These are phyloP conservation scores for Chamaetylas fuelleborni DNA, from an alignment of 2,113 vertebrate genomes.

Conservation along the genomic window DNA sequence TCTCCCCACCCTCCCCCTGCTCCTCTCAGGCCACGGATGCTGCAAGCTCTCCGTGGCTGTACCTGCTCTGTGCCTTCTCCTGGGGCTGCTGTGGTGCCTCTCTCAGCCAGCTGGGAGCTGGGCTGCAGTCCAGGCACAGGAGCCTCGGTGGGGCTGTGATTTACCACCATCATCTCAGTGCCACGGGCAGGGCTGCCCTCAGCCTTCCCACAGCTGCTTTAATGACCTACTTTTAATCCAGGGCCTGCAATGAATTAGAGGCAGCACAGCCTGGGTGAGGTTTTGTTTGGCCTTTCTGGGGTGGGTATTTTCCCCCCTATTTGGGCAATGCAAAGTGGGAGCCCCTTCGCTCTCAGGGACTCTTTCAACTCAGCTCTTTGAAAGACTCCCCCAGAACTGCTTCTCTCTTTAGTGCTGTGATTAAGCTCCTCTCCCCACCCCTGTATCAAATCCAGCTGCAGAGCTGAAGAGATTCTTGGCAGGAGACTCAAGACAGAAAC, in stretches of 20 bases:
- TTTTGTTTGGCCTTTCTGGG: constrained; percentile 23
- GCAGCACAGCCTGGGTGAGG: constrained; percentile 11
- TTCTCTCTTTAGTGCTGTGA: constrained; percentile 57
- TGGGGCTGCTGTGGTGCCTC: background rate
- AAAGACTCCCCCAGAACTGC: constrained; percentile 46
- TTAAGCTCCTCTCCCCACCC: constrained; percentile 62
- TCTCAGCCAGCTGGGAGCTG: accelerated
- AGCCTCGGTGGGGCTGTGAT: background rate
- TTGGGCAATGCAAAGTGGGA: background rate
- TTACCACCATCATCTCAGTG: background rate
- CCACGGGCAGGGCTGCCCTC: background rate
- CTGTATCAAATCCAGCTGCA: constrained; percentile 69
- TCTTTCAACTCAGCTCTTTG: constrained; percentile 28
- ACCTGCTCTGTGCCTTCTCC: background rate
- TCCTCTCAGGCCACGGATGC: background rate
- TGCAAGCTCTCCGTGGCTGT: accelerated
- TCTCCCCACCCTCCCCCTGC: background rate
- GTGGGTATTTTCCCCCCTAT: background rate
- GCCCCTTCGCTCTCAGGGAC: background rate
- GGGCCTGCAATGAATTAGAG: background rate
- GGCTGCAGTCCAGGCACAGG: background rate
- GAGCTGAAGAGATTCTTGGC: constrained; percentile 66
- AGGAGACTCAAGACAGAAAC: constrained; percentile 60
- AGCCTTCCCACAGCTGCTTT: background rate
- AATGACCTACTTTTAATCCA: constrained; percentile 16